These are phyloP conservation scores for Cheilosia soror DNA, from an alignment of 2,888 invertebrate genomes.

Conservation along the genomic window DNA sequence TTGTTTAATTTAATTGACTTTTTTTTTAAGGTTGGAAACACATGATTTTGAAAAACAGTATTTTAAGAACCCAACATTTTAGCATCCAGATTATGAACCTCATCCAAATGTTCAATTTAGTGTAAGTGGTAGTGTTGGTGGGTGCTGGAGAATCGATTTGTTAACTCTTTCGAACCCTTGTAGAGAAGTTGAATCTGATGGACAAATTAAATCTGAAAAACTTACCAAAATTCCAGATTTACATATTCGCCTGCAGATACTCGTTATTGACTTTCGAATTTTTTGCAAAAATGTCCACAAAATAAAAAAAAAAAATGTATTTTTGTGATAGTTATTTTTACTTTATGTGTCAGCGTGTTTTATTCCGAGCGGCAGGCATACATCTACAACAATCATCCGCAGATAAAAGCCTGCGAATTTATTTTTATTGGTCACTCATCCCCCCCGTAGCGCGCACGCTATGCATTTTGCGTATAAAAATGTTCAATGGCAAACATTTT, in stretches of 20 bases:
- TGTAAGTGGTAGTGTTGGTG: no score
- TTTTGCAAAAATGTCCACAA: not conserved
- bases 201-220: not conserved
- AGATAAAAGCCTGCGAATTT: slow-evolving; percentile 59
- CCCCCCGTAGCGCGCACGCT: not conserved
- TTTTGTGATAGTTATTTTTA: slow-evolving; percentile 1
- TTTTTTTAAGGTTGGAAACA: no score
- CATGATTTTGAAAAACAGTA: no score
- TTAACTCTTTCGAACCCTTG: no score
- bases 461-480: slow-evolving; percentile 57
- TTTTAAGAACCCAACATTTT: no score
- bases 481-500: slow-evolving; percentile 68
- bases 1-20: no score
- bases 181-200: not conserved
- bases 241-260: not conserved
- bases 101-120: no score
- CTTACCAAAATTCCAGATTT: not conserved
- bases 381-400: slow-evolving; percentile 27
- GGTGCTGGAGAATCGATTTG: no score
- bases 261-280: not conserved
- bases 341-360: slow-evolving; percentile 19
- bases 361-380: slow-evolving; percentile 1
- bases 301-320: not conserved
- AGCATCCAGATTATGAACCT: no score
- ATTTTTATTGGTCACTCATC: slow-evolving; percentile 63